A percentile compares a stretch with the other conserved stretches of the same genome.
Evolutionary conservation across 2,797 vertebrate species (phyloP).

Genomic region (Pogoniulus pusillus): DNA sequence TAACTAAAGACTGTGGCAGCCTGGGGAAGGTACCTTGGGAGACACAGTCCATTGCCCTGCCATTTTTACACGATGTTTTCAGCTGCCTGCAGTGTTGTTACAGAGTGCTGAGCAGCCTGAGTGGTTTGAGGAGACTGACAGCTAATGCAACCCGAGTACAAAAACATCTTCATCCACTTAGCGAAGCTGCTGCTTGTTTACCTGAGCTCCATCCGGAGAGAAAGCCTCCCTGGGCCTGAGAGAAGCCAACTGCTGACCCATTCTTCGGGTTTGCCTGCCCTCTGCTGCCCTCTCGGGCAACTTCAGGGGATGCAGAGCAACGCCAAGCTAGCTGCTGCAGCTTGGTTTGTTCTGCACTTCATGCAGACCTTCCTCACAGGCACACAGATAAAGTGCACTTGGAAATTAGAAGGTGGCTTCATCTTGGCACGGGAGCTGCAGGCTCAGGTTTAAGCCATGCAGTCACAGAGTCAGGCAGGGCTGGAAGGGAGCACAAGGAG

Average conservation of each 20-base stretch:
- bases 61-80: not conserved
- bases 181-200: not conserved
- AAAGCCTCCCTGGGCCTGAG: not conserved
- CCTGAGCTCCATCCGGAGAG: not conserved
- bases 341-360: not conserved
- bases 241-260: not conserved
- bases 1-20: not conserved
- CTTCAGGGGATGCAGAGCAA: not conserved
- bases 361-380: not conserved
- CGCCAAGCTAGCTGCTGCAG: not conserved
- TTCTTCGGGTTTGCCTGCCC: conserved; percentile 45
- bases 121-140: not conserved
- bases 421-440: not conserved
- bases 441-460: not conserved
- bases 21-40: not conserved
- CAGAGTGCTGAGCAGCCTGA: not conserved
- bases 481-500: too few species aligned
- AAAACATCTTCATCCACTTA: not conserved
- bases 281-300: conserved; percentile 58
- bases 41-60: not conserved
- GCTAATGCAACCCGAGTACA: not conserved
- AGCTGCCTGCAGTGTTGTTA: not conserved
- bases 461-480: too few species aligned
- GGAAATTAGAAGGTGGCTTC: not conserved
- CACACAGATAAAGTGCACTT: not conserved